Conservation (phyloP, 1,140 invertebrate species). For the Macrocentrus cingulum region DNA sequence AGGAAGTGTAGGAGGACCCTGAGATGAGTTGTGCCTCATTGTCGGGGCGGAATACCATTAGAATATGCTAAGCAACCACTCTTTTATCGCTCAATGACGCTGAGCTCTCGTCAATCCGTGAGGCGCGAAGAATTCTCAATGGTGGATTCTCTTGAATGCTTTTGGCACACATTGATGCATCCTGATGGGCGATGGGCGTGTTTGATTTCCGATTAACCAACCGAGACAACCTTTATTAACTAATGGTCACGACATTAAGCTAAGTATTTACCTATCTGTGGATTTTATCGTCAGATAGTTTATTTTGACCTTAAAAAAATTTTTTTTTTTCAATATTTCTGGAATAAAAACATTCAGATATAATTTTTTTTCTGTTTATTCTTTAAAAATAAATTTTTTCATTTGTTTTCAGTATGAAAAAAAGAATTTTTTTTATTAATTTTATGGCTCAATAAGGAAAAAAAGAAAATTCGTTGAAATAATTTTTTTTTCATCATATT, state of each 20-base stretch:
- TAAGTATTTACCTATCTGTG: too few relatives aligned
- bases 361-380: too few relatives aligned
- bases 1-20: constrained; percentile 42
- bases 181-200: constrained; percentile 36
- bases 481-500: too few relatives aligned
- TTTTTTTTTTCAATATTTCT: too few relatives aligned
- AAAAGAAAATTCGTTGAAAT: too few relatives aligned
- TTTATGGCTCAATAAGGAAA: too few relatives aligned
- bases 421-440: too few relatives aligned
- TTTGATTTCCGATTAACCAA: constrained; percentile 42
- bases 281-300: not conserved
- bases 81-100: too few relatives aligned
- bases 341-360: too few relatives aligned
- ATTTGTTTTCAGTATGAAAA: too few relatives aligned
- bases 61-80: constrained; percentile 47
- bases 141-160: constrained; percentile 42
- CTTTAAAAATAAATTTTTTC: too few relatives aligned
- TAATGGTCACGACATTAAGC: constrained; percentile 26
- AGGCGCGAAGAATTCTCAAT: constrained; percentile 7
- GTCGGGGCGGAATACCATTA: constrained; percentile 54
- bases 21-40: constrained; percentile 51
- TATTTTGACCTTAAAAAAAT: not conserved
- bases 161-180: not conserved
- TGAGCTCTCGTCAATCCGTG: constrained; percentile 16
- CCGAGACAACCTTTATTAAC: constrained; percentile 38